Evolutionary conservation across 2,797 vertebrate genomes (phyloP).

Genomic region (Cygnus olor): DNA sequence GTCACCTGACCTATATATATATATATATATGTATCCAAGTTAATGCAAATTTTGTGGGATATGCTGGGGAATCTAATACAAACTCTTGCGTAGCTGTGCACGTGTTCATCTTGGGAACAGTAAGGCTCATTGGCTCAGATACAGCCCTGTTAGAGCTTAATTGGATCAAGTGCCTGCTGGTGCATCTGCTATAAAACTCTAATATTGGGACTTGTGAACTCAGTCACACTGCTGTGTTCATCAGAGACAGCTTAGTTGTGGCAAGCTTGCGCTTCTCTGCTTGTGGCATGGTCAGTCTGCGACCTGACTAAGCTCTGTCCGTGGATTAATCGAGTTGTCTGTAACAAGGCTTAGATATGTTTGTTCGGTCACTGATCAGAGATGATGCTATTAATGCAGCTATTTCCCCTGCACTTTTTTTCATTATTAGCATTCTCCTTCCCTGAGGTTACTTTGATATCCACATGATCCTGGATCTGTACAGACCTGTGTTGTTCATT

Average conservation of each 20-base stretch:
- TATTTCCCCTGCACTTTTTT: conserved; percentile 3
- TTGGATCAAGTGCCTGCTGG: background rate
- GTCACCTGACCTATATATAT: background rate
- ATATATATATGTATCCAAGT: background rate
- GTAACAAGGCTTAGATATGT: background rate
- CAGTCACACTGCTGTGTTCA: background rate
- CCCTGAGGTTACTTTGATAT: conserved; percentile 9
- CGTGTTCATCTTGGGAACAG: background rate
- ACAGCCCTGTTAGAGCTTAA: background rate
- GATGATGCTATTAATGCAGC: background rate
- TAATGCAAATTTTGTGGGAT: background rate
- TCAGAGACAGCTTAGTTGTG: background rate
- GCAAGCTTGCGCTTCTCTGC: background rate
- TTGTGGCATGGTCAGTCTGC: background rate
- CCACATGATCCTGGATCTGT: background rate
- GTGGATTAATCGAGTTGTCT: background rate
- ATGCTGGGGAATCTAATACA: background rate
- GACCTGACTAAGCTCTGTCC: background rate
- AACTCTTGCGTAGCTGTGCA: background rate
- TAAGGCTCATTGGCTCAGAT: background rate
- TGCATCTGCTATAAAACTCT: background rate
- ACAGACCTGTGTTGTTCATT: background rate
- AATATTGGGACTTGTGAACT: background rate
- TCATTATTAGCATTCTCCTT: background rate
- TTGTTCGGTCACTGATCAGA: background rate